Percentiles rank a stretch among this genome's conserved stretches.
Conservation (phyloP, 2,113 vertebrate species). For the Gymnorhina tibicen region DNA sequence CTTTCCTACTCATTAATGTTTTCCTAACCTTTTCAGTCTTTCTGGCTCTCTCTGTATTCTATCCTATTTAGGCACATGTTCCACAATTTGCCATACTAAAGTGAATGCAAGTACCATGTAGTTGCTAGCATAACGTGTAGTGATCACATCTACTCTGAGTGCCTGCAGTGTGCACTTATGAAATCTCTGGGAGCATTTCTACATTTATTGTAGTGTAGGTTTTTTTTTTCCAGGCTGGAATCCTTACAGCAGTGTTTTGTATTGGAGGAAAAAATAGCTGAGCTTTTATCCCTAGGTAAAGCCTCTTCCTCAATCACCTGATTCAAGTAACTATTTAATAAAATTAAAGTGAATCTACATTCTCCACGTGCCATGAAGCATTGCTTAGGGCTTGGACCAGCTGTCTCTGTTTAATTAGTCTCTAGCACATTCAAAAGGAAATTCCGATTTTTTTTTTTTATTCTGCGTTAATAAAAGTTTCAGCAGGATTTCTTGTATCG, state of each 20-base stretch:
- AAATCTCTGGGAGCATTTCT: not conserved
- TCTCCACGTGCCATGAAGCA: not conserved
- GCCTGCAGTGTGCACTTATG: not conserved
- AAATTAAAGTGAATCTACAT: not conserved
- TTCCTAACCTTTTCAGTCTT: not conserved
- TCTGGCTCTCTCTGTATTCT: not conserved
- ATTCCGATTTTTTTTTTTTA: not conserved
- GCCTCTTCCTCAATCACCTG: not conserved
- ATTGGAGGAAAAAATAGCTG: not conserved
- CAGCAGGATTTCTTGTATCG: not conserved
- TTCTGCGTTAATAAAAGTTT: not conserved
- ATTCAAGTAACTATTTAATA: not conserved
- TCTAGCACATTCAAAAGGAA: not conserved
- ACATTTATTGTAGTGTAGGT: not conserved
- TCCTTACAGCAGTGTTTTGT: not conserved
- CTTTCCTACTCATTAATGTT: not conserved
- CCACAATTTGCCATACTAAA: not conserved
- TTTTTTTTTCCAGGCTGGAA: not conserved
- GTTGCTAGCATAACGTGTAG: not conserved
- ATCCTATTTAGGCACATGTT: not conserved
- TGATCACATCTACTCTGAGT: not conserved
- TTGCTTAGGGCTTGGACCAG: not conserved
- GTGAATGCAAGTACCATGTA: not conserved
- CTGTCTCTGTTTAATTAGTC: not conserved
- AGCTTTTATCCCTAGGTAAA: constrained; percentile 3